Evolutionary conservation across 2,113 vertebrate species (phyloP), one percentile per base, ranked within the genome.

Genomic region (Megaceryle maxima): DNA sequence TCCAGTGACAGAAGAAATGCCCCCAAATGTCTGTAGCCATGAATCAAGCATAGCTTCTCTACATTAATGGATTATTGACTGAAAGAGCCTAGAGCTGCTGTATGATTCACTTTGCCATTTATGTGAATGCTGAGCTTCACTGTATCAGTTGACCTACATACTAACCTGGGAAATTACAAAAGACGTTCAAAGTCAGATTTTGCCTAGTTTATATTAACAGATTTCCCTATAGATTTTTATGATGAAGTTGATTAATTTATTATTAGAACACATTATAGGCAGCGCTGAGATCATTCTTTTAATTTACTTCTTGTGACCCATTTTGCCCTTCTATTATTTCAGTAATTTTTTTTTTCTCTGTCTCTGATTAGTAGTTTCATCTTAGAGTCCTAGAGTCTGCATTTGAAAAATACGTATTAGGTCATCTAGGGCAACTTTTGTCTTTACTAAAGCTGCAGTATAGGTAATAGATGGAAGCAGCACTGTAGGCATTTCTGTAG

Each of bases 131-230:
- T 62, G 82, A 95, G 62, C 44, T 84, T 73, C 50, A 26, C 50
- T 25, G 26, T 88, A 87, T 91, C 79, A 39, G 94, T 55, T 94
- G 83, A 90, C 87, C 96, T 94, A 95, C 43, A 76, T 95, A 75
- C 91, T 91, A 95, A 97, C 92, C 87, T 93, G 60, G 51, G 85
- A 95, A 90, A 92, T 29, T 46, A 4, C 6, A n/a, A 95, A 96
- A 96, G 87, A 56, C 39, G 1, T 89, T 95, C 85, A 94, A 96
- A 97, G 89, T 92, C 92, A 95, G n/a, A 69, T 96, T 96, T 94
- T 96, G 35, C 85, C 72, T 73, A 50, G 64, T 75, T 68, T 92
- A n/a, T 60, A 17, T 63, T 90, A 81, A 89, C 48, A 80, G 46
- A 79, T 96, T 96, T 96, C 85, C 74, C 80, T 86, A 67, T 25